Conservation (phyloP, 2,888 invertebrate species). For the Athetis lepigone region DNA sequence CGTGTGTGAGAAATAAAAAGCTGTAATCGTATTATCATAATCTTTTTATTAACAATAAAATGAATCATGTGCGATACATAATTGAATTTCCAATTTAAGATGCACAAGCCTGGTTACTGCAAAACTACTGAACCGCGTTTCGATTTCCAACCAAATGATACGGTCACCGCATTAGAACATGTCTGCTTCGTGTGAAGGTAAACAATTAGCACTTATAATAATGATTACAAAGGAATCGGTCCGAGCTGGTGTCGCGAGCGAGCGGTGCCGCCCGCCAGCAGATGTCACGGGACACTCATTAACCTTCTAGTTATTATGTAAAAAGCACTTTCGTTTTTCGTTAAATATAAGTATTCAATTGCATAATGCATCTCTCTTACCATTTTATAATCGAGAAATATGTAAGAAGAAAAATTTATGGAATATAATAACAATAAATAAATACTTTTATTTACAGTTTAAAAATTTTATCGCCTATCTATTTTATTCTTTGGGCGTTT, state of each 20-base stretch:
- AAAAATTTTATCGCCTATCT: constrained; percentile 88
- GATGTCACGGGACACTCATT: constrained; percentile 65
- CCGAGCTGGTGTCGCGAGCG: constrained; percentile 62
- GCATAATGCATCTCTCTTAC: constrained; percentile 86
- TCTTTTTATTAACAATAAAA: constrained; percentile 91
- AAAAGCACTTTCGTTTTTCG: constrained; percentile 86
- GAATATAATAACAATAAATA: constrained; percentile 90
- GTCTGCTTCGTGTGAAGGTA: constrained; percentile 71
- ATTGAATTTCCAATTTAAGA: constrained; percentile 85
- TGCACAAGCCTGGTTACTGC: constrained; percentile 83
- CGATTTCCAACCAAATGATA: constrained; percentile 66
- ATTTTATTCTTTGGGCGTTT: constrained; percentile 81
- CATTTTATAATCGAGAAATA: constrained; percentile 88
- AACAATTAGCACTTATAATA: constrained; percentile 74
- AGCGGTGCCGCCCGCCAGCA: constrained; percentile 54
- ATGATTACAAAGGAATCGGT: constrained; percentile 76
- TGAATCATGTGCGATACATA: constrained; percentile 89
- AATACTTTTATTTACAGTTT: constrained; percentile 90
- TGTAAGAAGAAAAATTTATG: constrained; percentile 88
- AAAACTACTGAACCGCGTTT: constrained; percentile 74
- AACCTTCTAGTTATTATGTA: constrained; percentile 79
- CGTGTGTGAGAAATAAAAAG: constrained; percentile 65
- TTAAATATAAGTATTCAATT: constrained; percentile 79
- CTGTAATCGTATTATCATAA: constrained; percentile 80
- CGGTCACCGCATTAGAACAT: constrained; percentile 56